A percentile compares a stretch with the other conserved stretches of the same genome.
These are phyloP conservation scores for Nothura maculosa DNA, from an alignment of 2,797 vertebrate genomes.

Conservation along the genomic window DNA sequence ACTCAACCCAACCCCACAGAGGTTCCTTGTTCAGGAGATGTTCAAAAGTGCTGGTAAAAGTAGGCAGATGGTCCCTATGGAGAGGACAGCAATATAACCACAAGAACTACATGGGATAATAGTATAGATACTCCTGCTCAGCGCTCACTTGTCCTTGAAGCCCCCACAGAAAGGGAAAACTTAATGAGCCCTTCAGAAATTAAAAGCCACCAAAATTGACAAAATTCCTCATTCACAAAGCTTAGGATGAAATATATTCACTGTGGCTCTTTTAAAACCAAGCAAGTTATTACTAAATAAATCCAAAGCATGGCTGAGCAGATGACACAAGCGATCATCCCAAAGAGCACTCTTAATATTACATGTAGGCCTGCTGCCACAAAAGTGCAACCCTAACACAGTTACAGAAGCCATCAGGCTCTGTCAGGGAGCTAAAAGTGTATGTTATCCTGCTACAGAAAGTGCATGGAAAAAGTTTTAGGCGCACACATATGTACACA, in stretches of 20 bases:
- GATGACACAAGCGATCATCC: background rate
- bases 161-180: background rate
- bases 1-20: background rate
- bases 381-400: background rate
- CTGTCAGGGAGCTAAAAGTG: background rate
- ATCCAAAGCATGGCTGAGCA: background rate
- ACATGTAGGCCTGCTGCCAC: background rate
- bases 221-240: background rate
- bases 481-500: background rate
- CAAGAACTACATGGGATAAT: background rate
- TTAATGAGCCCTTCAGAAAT: background rate
- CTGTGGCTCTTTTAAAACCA: background rate
- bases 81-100: background rate
- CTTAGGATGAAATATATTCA: background rate
- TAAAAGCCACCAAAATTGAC: background rate
- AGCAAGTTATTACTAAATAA: background rate
- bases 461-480: background rate
- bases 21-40: background rate
- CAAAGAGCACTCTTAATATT: background rate
- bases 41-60: background rate
- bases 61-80: background rate
- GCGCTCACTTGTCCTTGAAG: accelerated
- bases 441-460: background rate
- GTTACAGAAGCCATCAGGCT: background rate
- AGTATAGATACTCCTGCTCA: accelerated